A percentile compares a stretch with the other conserved stretches of the same genome.
phyloP scores from a whole-genome alignment of 2,797 vertebrate species.

The Cynodonichthys magdalenae region DNA sequence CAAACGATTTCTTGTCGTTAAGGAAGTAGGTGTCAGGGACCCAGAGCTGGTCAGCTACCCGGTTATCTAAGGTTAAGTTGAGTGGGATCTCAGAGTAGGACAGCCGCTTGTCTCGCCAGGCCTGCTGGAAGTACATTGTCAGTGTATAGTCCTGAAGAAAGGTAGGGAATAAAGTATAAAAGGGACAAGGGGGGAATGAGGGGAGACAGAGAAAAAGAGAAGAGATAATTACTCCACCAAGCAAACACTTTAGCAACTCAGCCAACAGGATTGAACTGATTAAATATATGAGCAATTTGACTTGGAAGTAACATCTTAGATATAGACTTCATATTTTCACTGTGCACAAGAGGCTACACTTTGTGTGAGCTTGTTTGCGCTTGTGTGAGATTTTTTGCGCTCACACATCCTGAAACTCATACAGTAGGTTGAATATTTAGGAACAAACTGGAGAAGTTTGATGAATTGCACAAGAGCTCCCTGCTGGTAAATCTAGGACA shows the following conservation, averaged over 20 bases:
- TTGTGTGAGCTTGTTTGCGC: slow-evolving; percentile 1
- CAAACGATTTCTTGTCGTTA: slow-evolving; percentile 99
- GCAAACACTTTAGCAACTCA: slow-evolving; percentile 14
- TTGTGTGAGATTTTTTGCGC: too few relatives aligned
- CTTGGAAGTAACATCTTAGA: too few relatives aligned
- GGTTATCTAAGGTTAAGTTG: slow-evolving; percentile 97
- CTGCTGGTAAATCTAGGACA: slow-evolving; percentile 55
- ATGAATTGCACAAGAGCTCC: slow-evolving; percentile 32
- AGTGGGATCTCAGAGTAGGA: slow-evolving; percentile 98
- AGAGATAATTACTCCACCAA: slow-evolving; percentile 47
- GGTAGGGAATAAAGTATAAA: slow-evolving; percentile 1
- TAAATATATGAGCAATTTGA: too few relatives aligned
- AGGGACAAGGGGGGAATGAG: neutral
- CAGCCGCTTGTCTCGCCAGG: slow-evolving; percentile 96
- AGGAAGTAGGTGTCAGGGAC: slow-evolving; percentile 98
- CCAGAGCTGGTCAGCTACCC: slow-evolving; percentile 98
- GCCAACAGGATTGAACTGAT: too few relatives aligned
- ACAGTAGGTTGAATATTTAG: slow-evolving; percentile 32
- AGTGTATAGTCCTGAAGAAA: slow-evolving; percentile 92
- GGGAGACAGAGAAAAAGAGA: neutral
- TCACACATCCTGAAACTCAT: slow-evolving; percentile 5
- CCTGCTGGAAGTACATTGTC: slow-evolving; percentile 99
- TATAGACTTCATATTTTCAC: too few relatives aligned
- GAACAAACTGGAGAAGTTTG: slow-evolving; percentile 27
- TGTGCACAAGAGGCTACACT: neutral